Base-by-base conservation (phyloP, 2,113 vertebrate species). In the Garra rufa region DNA sequence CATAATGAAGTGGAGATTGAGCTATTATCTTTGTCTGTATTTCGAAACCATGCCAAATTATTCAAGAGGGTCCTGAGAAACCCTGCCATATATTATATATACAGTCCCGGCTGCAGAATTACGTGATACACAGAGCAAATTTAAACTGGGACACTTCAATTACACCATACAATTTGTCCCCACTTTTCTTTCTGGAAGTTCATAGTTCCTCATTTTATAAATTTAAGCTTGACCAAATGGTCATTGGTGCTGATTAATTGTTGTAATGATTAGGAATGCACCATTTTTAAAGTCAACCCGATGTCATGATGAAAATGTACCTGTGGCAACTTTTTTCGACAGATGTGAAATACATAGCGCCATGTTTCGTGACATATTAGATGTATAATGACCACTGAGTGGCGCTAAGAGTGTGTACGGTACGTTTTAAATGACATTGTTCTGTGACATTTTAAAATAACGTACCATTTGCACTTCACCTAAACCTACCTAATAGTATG, bases 1-100 rank as follows among this genome's bases (percentile, higher is more conserved):
- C 50, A 46, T 88, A 85, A 88, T 86, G 76, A 83, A 85, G 79
- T 24, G 76, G 50, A 67, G 48, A 81, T 86, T 63, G 69, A 83
- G 63, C 69, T 43, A 26, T 82, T 50, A 71, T 77, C 46, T 78
- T 55, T 65, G 24, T 81, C 59, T 83, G 28, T 73, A 82, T 82
- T 74, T 76, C 28, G 48, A 48, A 83, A 83, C 43, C 80, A 38
- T 74, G 43, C 6, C 44, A 83, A 82, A 82, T 70, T 69, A 17
- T 83, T 80, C 71, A 82, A 71, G 44, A 73, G 26, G 77, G 76
- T 61, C 75, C 43, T 61, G 7, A 73, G 69, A 80, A 24, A 41
- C 41, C 50, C 41, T 10, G 61, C 26, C 9, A 24, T 73, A 63
- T 34, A 44, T 75, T 71, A 79, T 48, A 79, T 48, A 74, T 52